Evolutionary conservation across 2,113 vertebrate genomes (phyloP).

Genomic region (Phalacrocorax pelagicus): DNA sequence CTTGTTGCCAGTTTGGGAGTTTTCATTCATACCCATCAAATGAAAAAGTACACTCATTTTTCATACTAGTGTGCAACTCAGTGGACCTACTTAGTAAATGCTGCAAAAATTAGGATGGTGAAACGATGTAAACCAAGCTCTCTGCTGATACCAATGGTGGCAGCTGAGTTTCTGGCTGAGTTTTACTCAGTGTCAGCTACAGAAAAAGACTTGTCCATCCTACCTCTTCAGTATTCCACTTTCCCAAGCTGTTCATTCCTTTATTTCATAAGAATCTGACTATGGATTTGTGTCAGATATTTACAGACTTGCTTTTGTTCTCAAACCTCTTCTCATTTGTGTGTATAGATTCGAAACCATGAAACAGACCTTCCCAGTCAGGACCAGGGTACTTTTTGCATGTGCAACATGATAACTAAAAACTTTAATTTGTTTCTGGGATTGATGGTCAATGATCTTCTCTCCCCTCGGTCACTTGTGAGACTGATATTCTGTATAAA

Average conservation of each 20-base stretch:
- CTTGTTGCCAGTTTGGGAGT: not conserved
- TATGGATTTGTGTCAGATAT: not conserved
- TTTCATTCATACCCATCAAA: not conserved
- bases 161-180: not conserved
- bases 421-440: not conserved
- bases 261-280: not conserved
- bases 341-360: not conserved
- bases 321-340: not conserved
- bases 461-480: not conserved
- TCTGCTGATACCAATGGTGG: not conserved
- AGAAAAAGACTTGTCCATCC: not conserved
- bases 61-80: not conserved
- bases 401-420: not conserved
- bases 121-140: not conserved
- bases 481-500: not conserved
- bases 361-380: not conserved
- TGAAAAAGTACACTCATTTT: not conserved
- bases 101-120: not conserved
- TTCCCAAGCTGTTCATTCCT: not conserved
- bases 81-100: not conserved
- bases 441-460: not conserved
- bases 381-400: not conserved
- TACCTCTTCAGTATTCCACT: not conserved
- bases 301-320: not conserved
- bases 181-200: not conserved